Conservation (phyloP, 2,797 vertebrate species). For the Acipenser ruthenus region DNA sequence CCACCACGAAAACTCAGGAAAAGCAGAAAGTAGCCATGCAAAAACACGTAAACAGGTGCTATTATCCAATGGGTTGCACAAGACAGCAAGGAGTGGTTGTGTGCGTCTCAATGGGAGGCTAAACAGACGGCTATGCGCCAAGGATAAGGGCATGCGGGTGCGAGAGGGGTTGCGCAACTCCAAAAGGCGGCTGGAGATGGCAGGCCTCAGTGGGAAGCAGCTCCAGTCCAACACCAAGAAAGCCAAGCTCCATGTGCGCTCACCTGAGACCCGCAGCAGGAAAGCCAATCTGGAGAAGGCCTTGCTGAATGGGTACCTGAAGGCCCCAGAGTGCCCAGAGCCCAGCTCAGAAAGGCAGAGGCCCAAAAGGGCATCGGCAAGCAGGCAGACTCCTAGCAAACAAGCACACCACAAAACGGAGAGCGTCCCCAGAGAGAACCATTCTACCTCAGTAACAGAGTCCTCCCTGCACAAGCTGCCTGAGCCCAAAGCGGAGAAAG, state of each 20-base stretch:
- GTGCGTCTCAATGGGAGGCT: constrained; percentile 83
- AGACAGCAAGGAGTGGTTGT: constrained; percentile 27
- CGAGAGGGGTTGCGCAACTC: constrained; percentile 92
- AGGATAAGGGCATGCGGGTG: constrained; percentile 69
- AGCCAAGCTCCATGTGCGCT: constrained; percentile 63
- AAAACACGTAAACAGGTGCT: constrained; percentile 99
- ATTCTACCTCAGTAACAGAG: constrained; percentile 82
- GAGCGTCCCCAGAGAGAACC: constrained; percentile 76
- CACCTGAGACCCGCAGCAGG: constrained; percentile 76
- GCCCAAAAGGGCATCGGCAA: constrained; percentile 82
- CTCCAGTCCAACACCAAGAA: constrained; percentile 76
- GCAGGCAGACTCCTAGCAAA: constrained; percentile 82
- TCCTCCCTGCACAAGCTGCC: constrained; percentile 70
- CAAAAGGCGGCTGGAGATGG: constrained; percentile 85
- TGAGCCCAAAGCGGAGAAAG: constrained; percentile 62
- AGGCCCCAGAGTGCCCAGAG: constrained; percentile 32
- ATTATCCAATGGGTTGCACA: constrained; percentile 86
- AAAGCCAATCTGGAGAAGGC: constrained; percentile 69
- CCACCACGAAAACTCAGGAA: constrained; percentile 88
- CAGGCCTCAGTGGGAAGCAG: constrained; percentile 49
- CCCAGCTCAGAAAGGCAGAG: constrained; percentile 78
- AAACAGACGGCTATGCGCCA: constrained; percentile 82
- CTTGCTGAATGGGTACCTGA: constrained; percentile 43
- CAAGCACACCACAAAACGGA: constrained; percentile 83
- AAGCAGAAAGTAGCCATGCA: constrained; percentile 98